These are phyloP conservation scores for Stegastes partitus DNA, from an alignment of 2,113 vertebrate genomes.

Conservation along the genomic window DNA sequence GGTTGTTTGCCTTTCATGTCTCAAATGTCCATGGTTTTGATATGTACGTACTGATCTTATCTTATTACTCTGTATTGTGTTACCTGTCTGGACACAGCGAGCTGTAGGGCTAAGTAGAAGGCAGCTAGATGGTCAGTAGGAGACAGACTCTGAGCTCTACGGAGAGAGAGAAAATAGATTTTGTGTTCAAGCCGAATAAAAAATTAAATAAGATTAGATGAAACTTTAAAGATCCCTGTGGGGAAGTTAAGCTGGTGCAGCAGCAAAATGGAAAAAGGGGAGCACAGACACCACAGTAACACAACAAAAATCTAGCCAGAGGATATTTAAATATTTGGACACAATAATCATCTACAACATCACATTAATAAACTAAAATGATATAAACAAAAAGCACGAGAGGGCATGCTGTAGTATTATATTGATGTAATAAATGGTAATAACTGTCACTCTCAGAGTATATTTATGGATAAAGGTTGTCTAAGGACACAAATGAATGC, in stretches of 20 bases:
- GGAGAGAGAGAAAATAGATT: slow-evolving; percentile 32
- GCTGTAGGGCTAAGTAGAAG: slow-evolving; percentile 96
- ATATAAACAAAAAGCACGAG: not conserved
- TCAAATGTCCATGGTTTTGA: not conserved
- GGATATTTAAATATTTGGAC: slow-evolving; percentile 14
- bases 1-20: not conserved
- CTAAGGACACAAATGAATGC: too few relatives aligned
- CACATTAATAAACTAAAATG: not conserved
- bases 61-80: slow-evolving; percentile 33
- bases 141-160: slow-evolving; percentile 95
- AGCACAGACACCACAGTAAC: not conserved
- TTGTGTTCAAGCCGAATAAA: slow-evolving; percentile 43
- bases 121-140: slow-evolving; percentile 96
- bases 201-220: slow-evolving; percentile 32
- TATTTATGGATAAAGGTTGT: too few relatives aligned
- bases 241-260: slow-evolving; percentile 14
- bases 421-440: too few relatives aligned
- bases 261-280: not conserved
- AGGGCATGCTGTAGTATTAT: too few relatives aligned
- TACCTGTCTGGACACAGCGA: slow-evolving; percentile 98
- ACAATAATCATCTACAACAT: not conserved
- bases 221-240: slow-evolving; percentile 53
- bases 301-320: slow-evolving; percentile 3
- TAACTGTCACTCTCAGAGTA: too few relatives aligned
- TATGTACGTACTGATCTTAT: not conserved